A percentile compares a stretch with the other conserved stretches of the same genome.
Evolutionary conservation across 1,140 invertebrate species (phyloP).

Genomic region (Phenacoccus solenopsis): DNA sequence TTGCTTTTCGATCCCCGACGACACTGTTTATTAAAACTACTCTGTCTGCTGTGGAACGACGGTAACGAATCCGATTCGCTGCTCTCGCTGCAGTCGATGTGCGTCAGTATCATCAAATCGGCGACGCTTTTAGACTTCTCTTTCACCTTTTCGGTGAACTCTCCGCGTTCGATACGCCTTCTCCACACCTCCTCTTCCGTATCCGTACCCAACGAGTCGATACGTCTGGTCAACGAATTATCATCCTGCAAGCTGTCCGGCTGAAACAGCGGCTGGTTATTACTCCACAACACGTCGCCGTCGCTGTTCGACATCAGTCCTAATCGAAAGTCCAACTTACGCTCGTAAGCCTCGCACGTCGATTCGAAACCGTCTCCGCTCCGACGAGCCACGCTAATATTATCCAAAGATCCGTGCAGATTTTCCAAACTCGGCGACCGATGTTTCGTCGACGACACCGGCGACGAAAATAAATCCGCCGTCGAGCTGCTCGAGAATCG

Average conservation of each 20-base stretch:
- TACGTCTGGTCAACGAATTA: conserved; percentile 25
- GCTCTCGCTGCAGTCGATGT: conserved; percentile 52
- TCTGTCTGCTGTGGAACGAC: conserved; percentile 24
- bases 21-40: conserved; percentile 15
- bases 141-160: conserved; percentile 52
- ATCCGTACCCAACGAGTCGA: conserved; percentile 41
- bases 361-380: background rate
- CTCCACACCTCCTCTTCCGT: conserved; percentile 55
- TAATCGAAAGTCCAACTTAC: conserved; percentile 21
- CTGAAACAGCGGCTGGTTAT: background rate
- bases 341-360: background rate
- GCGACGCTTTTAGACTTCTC: conserved; percentile 58
- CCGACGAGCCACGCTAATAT: background rate
- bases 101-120: conserved; percentile 58
- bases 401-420: conserved; percentile 31
- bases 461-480: conserved; percentile 25
- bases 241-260: conserved; percentile 23
- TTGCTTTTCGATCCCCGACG: conserved; percentile 13
- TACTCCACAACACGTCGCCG: background rate
- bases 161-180: conserved; percentile 45
- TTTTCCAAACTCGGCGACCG: conserved; percentile 41
- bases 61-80: conserved; percentile 34
- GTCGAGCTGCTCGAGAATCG: conserved; percentile 25
- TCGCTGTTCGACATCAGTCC: conserved; percentile 20
- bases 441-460: conserved; percentile 15